Percentiles rank a stretch among this genome's conserved stretches.
phyloP scores from a whole-genome alignment of 2,888 invertebrate species.

The Cataglyphis albicans region DNA sequence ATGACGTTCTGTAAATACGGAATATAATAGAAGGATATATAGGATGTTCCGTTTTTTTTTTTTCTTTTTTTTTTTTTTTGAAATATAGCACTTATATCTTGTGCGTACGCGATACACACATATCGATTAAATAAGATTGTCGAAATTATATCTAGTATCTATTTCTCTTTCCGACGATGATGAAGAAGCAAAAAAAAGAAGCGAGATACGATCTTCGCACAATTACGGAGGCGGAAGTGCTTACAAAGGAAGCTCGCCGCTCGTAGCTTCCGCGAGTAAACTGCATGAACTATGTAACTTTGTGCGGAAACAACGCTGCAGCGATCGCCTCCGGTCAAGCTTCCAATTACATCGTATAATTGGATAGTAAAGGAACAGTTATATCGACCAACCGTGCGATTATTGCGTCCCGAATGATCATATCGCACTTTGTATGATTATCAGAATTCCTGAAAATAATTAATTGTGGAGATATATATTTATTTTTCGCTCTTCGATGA shows the following conservation, averaged over 20 bases:
- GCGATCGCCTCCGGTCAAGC: slow-evolving; percentile 55
- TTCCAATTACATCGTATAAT: slow-evolving; percentile 54
- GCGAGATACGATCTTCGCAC: slow-evolving; percentile 41
- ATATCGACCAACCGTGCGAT: slow-evolving; percentile 22
- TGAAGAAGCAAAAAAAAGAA: slow-evolving; percentile 13
- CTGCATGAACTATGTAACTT: slow-evolving; percentile 56
- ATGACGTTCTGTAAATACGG: neutral
- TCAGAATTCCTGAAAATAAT: slow-evolving; percentile 21
- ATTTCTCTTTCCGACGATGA: neutral
- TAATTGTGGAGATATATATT: neutral
- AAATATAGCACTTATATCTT: neutral
- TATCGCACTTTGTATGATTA: slow-evolving; percentile 44
- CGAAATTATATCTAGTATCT: slow-evolving; percentile 32
- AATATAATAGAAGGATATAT: neutral
- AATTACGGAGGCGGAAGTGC: slow-evolving; percentile 32
- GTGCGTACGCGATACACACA: neutral
- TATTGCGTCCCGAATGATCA: slow-evolving; percentile 30
- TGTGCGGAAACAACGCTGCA: slow-evolving; percentile 47
- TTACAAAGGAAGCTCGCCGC: slow-evolving; percentile 36
- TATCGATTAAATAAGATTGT: neutral
- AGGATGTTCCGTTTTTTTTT: neutral
- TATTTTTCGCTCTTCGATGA: neutral
- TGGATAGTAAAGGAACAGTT: slow-evolving; percentile 45
- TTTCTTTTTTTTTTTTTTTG: neutral
- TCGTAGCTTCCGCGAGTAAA: slow-evolving; percentile 50